Evolutionary conservation across 2,113 vertebrate species (phyloP).

Genomic region (Tringa solitaria): DNA sequence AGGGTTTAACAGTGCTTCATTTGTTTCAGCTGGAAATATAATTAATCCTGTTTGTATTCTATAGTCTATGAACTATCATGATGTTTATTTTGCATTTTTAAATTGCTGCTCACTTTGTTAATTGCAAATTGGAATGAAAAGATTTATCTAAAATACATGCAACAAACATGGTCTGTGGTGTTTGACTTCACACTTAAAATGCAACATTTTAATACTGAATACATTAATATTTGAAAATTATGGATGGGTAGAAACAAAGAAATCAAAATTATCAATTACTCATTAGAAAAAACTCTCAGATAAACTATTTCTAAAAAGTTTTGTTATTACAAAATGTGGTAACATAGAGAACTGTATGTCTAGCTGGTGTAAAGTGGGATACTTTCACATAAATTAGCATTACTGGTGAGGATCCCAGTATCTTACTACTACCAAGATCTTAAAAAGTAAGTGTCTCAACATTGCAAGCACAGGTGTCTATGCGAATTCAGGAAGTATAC

Average conservation of each 20-base stretch:
- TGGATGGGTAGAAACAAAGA: neutral
- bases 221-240: neutral
- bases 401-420: neutral
- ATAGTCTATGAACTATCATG: neutral
- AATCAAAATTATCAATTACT: neutral
- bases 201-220: neutral
- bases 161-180: neutral
- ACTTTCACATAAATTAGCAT: neutral
- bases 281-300: neutral
- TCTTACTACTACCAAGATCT: neutral
- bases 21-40: neutral
- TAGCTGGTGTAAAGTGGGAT: neutral
- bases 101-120: neutral
- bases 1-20: neutral
- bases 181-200: neutral
- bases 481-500: neutral
- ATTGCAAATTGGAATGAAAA: neutral
- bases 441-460: neutral
- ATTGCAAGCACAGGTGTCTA: neutral
- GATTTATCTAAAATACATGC: neutral
- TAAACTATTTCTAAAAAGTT: neutral
- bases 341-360: neutral
- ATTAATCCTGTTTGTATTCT: neutral
- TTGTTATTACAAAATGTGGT: neutral
- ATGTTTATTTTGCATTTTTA: neutral